Conservation (phyloP, 2,888 invertebrate species). For the Dermolepida albohirtum region DNA sequence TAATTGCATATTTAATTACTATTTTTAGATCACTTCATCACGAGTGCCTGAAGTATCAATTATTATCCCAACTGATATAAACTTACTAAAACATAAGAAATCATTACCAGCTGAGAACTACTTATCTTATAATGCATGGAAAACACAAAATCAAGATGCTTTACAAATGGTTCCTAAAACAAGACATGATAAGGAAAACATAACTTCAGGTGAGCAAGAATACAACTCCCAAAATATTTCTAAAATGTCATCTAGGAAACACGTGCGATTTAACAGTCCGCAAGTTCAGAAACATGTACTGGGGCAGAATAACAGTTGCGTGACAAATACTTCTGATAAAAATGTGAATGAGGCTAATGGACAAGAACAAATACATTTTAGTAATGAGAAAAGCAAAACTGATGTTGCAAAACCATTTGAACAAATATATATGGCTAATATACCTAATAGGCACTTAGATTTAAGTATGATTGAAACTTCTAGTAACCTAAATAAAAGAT, state of each 20-base stretch:
- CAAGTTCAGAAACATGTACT: conserved; percentile 8
- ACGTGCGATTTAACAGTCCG: conserved; percentile 61
- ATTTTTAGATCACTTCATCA: conserved; percentile 47
- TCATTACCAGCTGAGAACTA: conserved; percentile 38
- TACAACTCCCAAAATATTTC: conserved; percentile 9
- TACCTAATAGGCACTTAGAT: conserved; percentile 62
- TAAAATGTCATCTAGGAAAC: conserved; percentile 54
- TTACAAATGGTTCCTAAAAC: neutral
- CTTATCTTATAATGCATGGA: conserved; percentile 55
- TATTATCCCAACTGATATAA: conserved; percentile 47
- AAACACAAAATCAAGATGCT: conserved; percentile 47
- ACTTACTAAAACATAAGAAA: conserved; percentile 28
- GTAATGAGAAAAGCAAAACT: conserved; percentile 40
- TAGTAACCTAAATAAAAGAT: too few relatives aligned
- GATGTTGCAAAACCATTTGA: conserved; percentile 55
- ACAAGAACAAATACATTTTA: too few relatives aligned
- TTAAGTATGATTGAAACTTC: conserved; percentile 59
- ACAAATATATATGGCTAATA: conserved; percentile 62
- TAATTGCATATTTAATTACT: neutral
- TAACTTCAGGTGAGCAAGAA: conserved; percentile 35
- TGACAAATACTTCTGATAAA: neutral
- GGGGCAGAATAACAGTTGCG: neutral
- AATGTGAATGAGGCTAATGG: conserved; percentile 12
- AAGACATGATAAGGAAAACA: conserved; percentile 15
- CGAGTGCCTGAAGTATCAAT: conserved; percentile 61